These are phyloP conservation scores for Uropsilus gracilis DNA, from an alignment of 2,113 vertebrate species.

Conservation along the genomic window DNA sequence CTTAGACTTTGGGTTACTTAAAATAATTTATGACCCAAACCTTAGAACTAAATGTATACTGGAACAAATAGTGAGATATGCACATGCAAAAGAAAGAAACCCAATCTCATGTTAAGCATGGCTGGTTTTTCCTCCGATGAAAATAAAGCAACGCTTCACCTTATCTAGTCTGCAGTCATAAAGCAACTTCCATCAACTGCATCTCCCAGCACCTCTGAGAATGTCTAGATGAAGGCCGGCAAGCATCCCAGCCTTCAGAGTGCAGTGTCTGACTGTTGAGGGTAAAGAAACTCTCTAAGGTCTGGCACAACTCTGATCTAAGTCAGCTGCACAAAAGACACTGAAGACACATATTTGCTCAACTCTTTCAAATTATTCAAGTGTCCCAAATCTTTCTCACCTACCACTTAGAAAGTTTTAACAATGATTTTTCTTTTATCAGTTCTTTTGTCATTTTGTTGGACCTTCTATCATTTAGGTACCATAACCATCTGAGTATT, in stretches of 20 bases:
- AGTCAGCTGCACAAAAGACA: neutral
- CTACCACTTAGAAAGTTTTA: neutral
- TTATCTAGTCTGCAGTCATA: neutral
- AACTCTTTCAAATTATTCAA: neutral
- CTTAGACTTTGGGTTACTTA: neutral
- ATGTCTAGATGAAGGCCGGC: neutral
- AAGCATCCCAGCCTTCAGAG: neutral
- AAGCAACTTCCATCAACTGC: neutral
- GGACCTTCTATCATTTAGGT: conserved; percentile 56
- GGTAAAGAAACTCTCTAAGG: neutral
- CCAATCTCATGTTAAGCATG: neutral
- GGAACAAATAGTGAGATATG: too few relatives aligned
- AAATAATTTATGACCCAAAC: neutral
- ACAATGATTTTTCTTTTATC: conserved; percentile 65
- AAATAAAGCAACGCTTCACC: neutral
- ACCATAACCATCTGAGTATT: conserved; percentile 48
- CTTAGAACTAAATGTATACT: neutral
- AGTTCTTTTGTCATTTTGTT: conserved; percentile 50
- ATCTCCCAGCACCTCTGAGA: neutral
- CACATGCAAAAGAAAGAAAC: too few relatives aligned
- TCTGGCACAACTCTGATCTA: neutral
- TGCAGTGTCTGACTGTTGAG: too few relatives aligned
- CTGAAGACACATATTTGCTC: neutral
- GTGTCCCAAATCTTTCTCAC: neutral
- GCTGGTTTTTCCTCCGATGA: neutral